A percentile compares a stretch with the other conserved stretches of the same genome.
These are phyloP conservation scores for Anolis sagrei DNA, from an alignment of 2,113 vertebrate genomes.

Conservation along the genomic window DNA sequence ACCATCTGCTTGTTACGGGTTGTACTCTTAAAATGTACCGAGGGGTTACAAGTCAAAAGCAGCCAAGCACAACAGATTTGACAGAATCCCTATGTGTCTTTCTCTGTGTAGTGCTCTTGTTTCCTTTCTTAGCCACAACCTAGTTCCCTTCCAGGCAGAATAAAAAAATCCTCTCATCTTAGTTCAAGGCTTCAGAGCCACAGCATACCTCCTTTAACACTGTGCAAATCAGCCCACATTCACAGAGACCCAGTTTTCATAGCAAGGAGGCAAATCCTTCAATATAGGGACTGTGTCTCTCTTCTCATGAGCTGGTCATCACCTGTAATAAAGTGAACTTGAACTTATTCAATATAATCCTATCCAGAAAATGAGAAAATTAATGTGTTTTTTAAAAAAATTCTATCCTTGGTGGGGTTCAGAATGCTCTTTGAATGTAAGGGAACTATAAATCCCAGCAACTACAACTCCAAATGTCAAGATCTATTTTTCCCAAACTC, in stretches of 20 bases:
- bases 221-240: background rate
- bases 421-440: no score
- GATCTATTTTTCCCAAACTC: no score
- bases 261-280: no score
- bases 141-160: slow-evolving; percentile 15
- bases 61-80: slow-evolving; percentile 2
- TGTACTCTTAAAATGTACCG: background rate
- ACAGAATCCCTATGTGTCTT: background rate
- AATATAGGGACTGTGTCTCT: no score
- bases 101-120: background rate
- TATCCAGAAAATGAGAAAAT: no score
- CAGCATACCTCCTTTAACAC: background rate
- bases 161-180: background rate
- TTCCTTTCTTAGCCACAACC: slow-evolving; percentile 12
- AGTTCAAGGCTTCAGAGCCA: background rate
- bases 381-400: no score
- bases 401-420: no score
- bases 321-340: no score
- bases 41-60: background rate
- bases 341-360: no score
- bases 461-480: no score
- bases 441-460: no score
- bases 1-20: background rate
- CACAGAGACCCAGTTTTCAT: fast-evolving
- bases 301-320: no score